A percentile compares a stretch with the other conserved stretches of the same genome.
These are phyloP conservation scores for Oedothorax gibbosus DNA, from an alignment of 1,140 invertebrate genomes.

Conservation along the genomic window DNA sequence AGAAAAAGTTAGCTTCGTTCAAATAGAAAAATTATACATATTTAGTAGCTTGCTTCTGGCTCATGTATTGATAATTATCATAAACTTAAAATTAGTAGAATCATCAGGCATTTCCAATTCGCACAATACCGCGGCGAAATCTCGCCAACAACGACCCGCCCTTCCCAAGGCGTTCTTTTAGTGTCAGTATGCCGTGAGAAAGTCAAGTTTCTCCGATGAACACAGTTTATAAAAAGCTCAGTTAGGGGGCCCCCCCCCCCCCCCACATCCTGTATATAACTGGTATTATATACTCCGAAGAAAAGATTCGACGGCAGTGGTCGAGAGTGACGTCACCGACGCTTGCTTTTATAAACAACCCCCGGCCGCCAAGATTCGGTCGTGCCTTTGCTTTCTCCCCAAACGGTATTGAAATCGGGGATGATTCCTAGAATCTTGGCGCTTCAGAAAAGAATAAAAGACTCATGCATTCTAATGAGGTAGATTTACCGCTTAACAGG, in stretches of 20 bases:
- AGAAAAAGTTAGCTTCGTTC: no score
- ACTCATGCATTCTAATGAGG: no score
- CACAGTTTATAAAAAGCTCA: slow-evolving; percentile 34
- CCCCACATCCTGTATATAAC: slow-evolving; percentile 31
- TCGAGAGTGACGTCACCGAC: slow-evolving; percentile 5
- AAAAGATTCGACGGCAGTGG: slow-evolving; percentile 22
- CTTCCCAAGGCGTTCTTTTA: slow-evolving; percentile 29
- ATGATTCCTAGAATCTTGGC: no score
- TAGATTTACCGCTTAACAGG: no score
- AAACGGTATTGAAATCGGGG: neutral
- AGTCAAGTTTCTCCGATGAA: slow-evolving; percentile 23
- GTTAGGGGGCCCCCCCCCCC: slow-evolving; percentile 5
- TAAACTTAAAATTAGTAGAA: no score
- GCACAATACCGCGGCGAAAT: slow-evolving; percentile 10
- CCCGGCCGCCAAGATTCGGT: neutral
- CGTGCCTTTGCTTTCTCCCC: no score
- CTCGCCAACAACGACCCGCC: slow-evolving; percentile 33
- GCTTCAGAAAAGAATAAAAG: no score
- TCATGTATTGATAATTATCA: no score
- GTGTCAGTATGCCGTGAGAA: slow-evolving; percentile 54
- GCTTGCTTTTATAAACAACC: slow-evolving; percentile 25
- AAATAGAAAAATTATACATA: no score
- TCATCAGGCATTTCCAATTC: no score
- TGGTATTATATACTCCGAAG: slow-evolving; percentile 27
- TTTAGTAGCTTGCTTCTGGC: no score